Percentiles rank a stretch among this genome's conserved stretches.
These are phyloP conservation scores for Sebastes aleutianus DNA, from an alignment of 2,797 vertebrate species.

Conservation along the genomic window DNA sequence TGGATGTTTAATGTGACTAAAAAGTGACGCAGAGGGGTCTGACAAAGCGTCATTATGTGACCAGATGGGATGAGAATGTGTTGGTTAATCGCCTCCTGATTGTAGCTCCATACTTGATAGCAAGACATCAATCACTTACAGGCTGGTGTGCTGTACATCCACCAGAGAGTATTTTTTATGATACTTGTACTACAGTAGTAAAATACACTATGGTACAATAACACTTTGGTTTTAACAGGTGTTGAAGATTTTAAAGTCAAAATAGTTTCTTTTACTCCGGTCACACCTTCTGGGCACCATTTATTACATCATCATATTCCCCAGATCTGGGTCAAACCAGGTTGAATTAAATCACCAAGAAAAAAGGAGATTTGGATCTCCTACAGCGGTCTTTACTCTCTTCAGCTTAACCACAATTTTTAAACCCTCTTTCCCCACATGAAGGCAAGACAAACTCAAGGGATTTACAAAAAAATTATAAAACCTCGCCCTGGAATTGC, in stretches of 20 bases:
- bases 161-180: background rate
- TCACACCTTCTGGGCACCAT: background rate
- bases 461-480: conserved; percentile 50
- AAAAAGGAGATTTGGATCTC: conserved; percentile 53
- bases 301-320: conserved; percentile 40
- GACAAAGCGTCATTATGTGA: too few relatives aligned
- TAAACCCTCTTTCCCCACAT: conserved; percentile 38
- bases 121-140: background rate
- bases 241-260: conserved; percentile 4
- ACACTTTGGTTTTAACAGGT: background rate
- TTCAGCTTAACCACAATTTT: conserved; percentile 32
- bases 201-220: background rate
- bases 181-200: background rate
- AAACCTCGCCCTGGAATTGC: conserved; percentile 36
- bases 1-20: too few relatives aligned
- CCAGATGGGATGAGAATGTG: too few relatives aligned
- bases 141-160: background rate
- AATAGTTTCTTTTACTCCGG: background rate
- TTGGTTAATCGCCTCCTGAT: too few relatives aligned
- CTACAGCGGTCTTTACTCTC: conserved; percentile 28
- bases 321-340: conserved; percentile 39
- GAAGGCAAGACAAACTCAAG: conserved; percentile 38
- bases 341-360: conserved; percentile 41
- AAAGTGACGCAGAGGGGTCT: too few relatives aligned
- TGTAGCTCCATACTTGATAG: background rate